Conservation (phyloP, 2,113 vertebrate genomes). For the Athene noctua region DNA sequence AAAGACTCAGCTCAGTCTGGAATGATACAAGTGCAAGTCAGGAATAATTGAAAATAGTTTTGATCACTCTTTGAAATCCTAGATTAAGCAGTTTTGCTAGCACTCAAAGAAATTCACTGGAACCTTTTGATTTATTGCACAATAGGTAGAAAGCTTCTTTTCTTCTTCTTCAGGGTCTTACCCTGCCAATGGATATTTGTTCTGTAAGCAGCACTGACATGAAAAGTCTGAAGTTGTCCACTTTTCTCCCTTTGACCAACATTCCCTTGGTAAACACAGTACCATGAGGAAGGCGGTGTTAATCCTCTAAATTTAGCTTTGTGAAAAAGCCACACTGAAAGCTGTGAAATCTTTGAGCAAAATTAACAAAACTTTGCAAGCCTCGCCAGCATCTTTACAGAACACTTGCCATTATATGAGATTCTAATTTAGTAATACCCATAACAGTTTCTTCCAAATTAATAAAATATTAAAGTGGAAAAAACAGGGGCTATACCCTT, state of each 20-base stretch:
- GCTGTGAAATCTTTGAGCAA: not conserved
- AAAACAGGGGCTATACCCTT: not conserved
- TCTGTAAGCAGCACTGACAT: conserved; percentile 41
- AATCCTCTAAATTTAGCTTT: not conserved
- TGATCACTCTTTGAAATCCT: conserved; percentile 53
- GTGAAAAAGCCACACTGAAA: conserved; percentile 4
- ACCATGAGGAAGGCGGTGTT: not conserved
- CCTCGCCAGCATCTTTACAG: not conserved
- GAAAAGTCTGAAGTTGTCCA: conserved; percentile 58
- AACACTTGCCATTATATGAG: not conserved
- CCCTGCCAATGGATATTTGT: conserved; percentile 55
- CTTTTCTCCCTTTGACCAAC: conserved; percentile 38
- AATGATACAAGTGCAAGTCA: conserved; percentile 57
- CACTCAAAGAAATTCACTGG: conserved; percentile 47
- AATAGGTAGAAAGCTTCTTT: conserved; percentile 58
- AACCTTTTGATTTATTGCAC: conserved; percentile 64
- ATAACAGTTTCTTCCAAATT: not conserved
- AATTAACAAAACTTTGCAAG: conserved; percentile 10
- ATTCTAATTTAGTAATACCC: not conserved
- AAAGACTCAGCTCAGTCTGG: conserved; percentile 22
- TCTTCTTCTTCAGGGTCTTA: conserved; percentile 38
- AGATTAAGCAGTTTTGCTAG: conserved; percentile 58
- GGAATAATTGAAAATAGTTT: conserved; percentile 61
- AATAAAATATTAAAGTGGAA: not conserved
- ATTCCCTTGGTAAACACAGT: conserved; percentile 33